Percentiles rank a stretch among this genome's conserved stretches.
Conservation (phyloP, 2,797 vertebrate species). For the Telmatherina bonti region DNA sequence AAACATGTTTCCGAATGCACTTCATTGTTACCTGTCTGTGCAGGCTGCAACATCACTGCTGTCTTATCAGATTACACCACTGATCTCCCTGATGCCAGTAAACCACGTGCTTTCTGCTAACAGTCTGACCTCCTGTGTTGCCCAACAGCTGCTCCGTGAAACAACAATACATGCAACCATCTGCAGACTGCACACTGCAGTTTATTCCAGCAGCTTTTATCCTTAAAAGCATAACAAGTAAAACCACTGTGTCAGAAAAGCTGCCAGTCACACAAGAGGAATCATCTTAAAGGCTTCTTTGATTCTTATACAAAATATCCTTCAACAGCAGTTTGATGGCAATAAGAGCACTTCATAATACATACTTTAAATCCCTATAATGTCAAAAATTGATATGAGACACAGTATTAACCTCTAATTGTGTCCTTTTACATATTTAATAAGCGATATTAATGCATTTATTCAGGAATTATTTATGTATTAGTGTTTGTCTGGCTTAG, state of each 20-base stretch:
- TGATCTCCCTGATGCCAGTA: conserved; percentile 37
- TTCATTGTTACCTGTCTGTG: background rate
- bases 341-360: background rate
- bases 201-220: background rate
- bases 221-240: background rate
- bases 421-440: background rate
- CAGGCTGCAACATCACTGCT: background rate
- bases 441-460: background rate
- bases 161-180: background rate
- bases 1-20: background rate
- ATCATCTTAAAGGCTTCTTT: background rate
- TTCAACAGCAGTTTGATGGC: background rate
- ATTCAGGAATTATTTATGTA: background rate
- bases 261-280: rapidly evolving
- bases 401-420: rapidly evolving
- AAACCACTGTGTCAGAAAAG: background rate
- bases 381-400: background rate
- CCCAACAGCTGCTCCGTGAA: background rate
- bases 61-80: conserved; percentile 46
- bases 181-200: conserved; percentile 11
- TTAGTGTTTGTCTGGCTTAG: background rate
- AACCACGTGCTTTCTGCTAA: conserved; percentile 69
- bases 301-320: background rate
- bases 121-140: conserved; percentile 9
- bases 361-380: background rate